phyloP scores from a whole-genome alignment of 1,140 invertebrate species.

The Euwallacea similis region DNA sequence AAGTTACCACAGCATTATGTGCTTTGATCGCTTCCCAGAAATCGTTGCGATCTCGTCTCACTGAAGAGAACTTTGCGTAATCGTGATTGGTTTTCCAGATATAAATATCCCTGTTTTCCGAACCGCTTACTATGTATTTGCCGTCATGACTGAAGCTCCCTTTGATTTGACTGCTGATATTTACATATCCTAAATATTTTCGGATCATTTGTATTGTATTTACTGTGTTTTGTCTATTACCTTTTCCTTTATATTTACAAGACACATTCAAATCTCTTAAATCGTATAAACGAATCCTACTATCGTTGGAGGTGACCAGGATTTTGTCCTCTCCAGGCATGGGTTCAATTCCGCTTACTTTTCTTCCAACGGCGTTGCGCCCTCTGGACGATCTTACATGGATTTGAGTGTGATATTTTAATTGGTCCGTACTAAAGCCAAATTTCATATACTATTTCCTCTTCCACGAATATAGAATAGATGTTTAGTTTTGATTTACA shows the following conservation, averaged over 20 bases:
- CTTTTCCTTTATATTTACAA: conserved; percentile 79
- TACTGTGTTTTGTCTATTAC: conserved; percentile 6
- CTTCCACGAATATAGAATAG: not conserved
- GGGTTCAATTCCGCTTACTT: conserved; percentile 96
- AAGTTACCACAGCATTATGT: conserved; percentile 94
- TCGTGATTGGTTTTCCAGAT: conserved; percentile 97
- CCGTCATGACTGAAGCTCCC: conserved; percentile 96
- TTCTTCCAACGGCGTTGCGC: conserved; percentile 90
- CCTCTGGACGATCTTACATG: conserved; percentile 92
- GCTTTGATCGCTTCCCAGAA: conserved; percentile 99
- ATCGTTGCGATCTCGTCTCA: conserved; percentile 90
- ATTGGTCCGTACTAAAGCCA: conserved; percentile 77
- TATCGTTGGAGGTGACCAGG: conserved; percentile 97
- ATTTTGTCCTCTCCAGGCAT: conserved; percentile 97
- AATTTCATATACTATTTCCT: not conserved
- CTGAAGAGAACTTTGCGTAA: conserved; percentile 93
- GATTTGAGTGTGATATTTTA: conserved; percentile 98
- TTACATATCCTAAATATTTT: conserved; percentile 73
- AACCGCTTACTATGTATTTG: conserved; percentile 96
- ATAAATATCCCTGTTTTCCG: conserved; percentile 97
- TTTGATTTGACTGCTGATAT: conserved; percentile 96
- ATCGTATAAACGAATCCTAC: conserved; percentile 94
- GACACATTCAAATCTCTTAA: conserved; percentile 92
- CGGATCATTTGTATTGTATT: not conserved
- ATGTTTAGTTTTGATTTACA: not conserved